Base-by-base conservation (phyloP, 2,113 vertebrate species). In the Jaculus jaculus region DNA sequence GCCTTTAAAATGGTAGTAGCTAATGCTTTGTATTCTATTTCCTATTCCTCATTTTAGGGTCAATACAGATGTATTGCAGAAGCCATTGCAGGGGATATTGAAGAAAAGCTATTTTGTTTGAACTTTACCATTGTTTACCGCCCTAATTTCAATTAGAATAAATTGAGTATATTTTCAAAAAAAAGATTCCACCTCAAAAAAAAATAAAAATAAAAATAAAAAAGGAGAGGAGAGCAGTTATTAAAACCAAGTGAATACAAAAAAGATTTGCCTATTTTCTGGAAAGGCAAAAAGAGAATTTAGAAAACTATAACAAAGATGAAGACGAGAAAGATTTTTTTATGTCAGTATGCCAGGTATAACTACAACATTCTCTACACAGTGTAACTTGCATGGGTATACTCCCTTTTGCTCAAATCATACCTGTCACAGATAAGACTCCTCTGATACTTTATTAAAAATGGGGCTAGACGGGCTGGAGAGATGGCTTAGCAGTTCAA, bases 121-220 rank as follows among this genome's bases (percentile, higher is more conserved):
- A 98, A 98, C 97, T 66, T 98, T 61, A 98, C 97, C 39, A 7
- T 98, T 92, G 84, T 85, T 90, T n/a, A 98, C 54, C 87, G 93
- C 6, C 58, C 90, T 77, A 9, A n/a, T 71, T 75, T 26, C 15
- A 94, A 75, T 82, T 94, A 97, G 71, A 96, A 96, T 96, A 95
- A 95, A 95, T 88, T 17, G 8, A 93, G 6, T 11, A 28, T 88
- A n/a, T 39, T 60, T 94, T n/a, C n/a, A 74, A 24, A n/a, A n/a
- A n/a, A n/a, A n/a, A n/a, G n/a, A n/a, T n/a, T n/a, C n/a, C n/a
- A n/a, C n/a, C n/a, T n/a, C n/a, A n/a, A n/a, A n/a, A n/a, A n/a
- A n/a, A n/a, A n/a, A n/a, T n/a, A n/a, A n/a, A n/a, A n/a, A n/a
- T n/a, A n/a, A n/a, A n/a, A n/a, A n/a, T n/a, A n/a, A n/a, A n/a